Percentiles rank a stretch among this genome's conserved stretches.
Evolutionary conservation across 2,888 invertebrate species (phyloP).

Genomic region (Ectobius pallidus): DNA sequence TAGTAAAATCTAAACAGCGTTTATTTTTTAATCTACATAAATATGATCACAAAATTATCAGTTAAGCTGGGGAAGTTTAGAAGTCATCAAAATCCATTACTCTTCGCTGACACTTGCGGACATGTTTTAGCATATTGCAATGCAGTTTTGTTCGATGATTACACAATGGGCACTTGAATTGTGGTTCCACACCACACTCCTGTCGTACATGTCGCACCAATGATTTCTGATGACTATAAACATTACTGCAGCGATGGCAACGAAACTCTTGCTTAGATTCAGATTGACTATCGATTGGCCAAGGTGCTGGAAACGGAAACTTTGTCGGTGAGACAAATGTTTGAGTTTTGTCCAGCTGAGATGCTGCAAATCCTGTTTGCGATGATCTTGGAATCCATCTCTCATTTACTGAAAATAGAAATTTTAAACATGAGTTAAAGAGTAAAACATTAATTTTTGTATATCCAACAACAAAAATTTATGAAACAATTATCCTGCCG

Average conservation of each 20-base stretch:
- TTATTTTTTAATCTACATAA: too few species aligned
- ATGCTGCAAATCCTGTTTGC: not conserved
- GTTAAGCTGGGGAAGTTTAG: too few species aligned
- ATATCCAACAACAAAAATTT: too few species aligned
- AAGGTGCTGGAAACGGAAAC: too few species aligned
- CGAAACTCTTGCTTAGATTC: not conserved
- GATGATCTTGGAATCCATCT: not conserved
- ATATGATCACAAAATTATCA: too few species aligned
- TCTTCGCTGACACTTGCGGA: slow-evolving; percentile 14
- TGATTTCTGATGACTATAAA: slow-evolving; percentile 10
- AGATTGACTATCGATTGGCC: too few species aligned
- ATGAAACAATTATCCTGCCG: too few species aligned
- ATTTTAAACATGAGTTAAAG: too few species aligned
- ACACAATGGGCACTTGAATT: slow-evolving; percentile 52
- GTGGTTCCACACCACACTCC: slow-evolving; percentile 49
- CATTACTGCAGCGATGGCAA: not conserved
- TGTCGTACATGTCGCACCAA: slow-evolving; percentile 39
- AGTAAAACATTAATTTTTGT: too few species aligned
- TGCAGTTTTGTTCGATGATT: not conserved
- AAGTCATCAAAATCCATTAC: too few species aligned
- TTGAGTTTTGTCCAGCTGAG: not conserved
- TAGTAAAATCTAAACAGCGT: too few species aligned
- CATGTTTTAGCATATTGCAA: slow-evolving; percentile 31
- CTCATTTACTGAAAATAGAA: not conserved
- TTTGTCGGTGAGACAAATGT: too few species aligned